Evolutionary conservation across 1,140 invertebrate species (phyloP).

Genomic region (Cardiocondyla obscurior): DNA sequence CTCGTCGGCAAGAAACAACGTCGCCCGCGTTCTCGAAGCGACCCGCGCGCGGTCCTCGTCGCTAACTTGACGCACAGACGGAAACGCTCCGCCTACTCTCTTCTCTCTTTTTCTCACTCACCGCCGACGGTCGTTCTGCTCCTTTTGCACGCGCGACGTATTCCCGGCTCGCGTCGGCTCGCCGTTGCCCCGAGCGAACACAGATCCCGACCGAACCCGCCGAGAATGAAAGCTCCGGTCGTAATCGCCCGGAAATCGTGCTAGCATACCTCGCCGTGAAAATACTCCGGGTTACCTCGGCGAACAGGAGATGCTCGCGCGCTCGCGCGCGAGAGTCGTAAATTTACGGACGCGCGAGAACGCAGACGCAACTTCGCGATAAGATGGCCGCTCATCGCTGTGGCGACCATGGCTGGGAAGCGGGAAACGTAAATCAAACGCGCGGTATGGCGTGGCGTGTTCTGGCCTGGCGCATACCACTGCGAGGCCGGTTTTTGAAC

Average conservation of each 20-base stretch:
- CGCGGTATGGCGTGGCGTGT: not conserved
- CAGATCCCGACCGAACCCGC: too few species aligned
- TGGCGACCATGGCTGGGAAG: conserved; percentile 20
- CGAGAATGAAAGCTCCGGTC: too few species aligned
- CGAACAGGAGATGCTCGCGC: conserved; percentile 18
- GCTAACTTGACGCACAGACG: conserved; percentile 25
- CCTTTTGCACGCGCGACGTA: not conserved
- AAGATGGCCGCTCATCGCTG: conserved; percentile 47
- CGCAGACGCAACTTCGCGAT: conserved; percentile 16
- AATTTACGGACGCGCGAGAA: conserved; percentile 32
- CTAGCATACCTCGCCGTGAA: not conserved
- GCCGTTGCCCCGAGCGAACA: not conserved
- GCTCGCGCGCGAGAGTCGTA: conserved; percentile 28
- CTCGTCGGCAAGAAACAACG: too few species aligned
- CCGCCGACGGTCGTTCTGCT: not conserved
- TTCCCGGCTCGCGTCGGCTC: not conserved
- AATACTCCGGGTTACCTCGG: too few species aligned
- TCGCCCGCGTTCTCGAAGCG: not conserved
- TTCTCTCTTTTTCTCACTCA: conserved; percentile 48
- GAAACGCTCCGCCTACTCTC: conserved; percentile 70
- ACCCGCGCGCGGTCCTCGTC: conserved; percentile 1
- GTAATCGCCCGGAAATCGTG: not conserved
- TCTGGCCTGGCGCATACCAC: not conserved
- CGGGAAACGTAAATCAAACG: conserved; percentile 51
- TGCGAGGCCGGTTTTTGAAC: conserved; percentile 9